These are phyloP conservation scores for Scophthalmus maximus DNA, from an alignment of 2,113 vertebrate genomes.

Conservation along the genomic window DNA sequence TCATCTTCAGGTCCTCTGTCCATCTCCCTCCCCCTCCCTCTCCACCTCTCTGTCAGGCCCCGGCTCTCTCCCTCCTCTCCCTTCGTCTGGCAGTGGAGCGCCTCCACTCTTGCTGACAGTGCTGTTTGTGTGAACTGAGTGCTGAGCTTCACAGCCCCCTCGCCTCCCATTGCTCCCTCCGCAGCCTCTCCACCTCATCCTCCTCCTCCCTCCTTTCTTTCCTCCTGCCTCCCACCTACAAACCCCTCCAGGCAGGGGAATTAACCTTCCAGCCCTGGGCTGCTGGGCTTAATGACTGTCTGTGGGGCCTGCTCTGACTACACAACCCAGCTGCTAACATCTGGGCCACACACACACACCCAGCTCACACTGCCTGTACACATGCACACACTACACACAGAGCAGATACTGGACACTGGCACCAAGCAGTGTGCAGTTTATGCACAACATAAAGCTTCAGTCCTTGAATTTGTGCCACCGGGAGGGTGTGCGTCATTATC, in stretches of 20 bases:
- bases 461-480: constrained; percentile 47
- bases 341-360: constrained; percentile 67
- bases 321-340: constrained; percentile 80
- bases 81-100: constrained; percentile 70
- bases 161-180: constrained; percentile 65
- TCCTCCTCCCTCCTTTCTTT: constrained; percentile 42
- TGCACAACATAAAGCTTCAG: constrained; percentile 29
- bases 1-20: constrained; percentile 74
- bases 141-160: constrained; percentile 79
- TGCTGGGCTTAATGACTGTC: constrained; percentile 81
- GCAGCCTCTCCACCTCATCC: constrained; percentile 34
- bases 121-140: constrained; percentile 80
- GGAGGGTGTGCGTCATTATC: constrained; percentile 20
- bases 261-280: constrained; percentile 79
- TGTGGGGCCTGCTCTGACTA: constrained; percentile 65
- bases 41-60: constrained; percentile 55
- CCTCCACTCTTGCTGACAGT: constrained; percentile 79
- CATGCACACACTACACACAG: constrained; percentile 22
- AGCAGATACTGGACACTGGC: constrained; percentile 3
- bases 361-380: constrained; percentile 16
- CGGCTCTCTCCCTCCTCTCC: constrained; percentile 49
- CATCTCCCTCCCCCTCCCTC: constrained; percentile 57
- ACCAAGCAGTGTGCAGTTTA: constrained; percentile 7
- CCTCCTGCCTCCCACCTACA: constrained; percentile 65
- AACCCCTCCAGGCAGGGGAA: constrained; percentile 71